Base-by-base conservation (phyloP, 2,797 vertebrate genomes). In the Phaenicophaeus curvirostris region DNA sequence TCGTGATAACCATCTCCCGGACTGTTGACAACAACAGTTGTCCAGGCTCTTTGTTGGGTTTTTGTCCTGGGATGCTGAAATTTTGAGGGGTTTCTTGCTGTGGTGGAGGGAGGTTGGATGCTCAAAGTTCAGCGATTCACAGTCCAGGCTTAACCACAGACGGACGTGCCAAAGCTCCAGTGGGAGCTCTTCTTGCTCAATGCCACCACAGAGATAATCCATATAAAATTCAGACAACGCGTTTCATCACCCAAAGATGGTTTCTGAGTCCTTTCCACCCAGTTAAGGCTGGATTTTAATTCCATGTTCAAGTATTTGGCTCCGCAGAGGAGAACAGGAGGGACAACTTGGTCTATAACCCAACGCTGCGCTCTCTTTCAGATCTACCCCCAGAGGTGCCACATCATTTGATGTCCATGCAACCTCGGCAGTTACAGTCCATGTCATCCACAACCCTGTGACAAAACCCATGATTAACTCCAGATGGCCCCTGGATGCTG, bases 401-500 rank as follows among this genome's bases (percentile, higher is more conserved):
- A 21, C 37, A 0, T 94, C 81, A n/a, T 98, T 98, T 0, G 79
- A 77, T 3, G 93, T 98, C 51, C 88, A 96, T 8, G 97, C 96
- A 55, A 98, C 97, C 37, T 77, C 97, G 0, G 94, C 92, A 0
- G 96, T 98, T 77, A 87, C 94, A 0, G 65, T 97, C 66, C 96
- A 93, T 20, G 2, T 97, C 28, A 33, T 77, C 71, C 95, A 96
- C 53, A 85, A 35, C 16, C 87, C 57, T 3, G 14, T 55, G 71
- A 93, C 87, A 1, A 85, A 74, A 54, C 97, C 97, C 41, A 76
- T 33, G 8, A 8, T 13, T 5, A 50, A 96, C 16, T 23, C 75
- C 54, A 85, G 19, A 25, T 98, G 98, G 97, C 96, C 97, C 1
- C 95, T 98, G 89, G 78, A 94, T 0, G 46, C 91, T 0, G 76